phyloP scores from a whole-genome alignment of 2,113 vertebrate genomes.

The Sebastes fasciatus region DNA sequence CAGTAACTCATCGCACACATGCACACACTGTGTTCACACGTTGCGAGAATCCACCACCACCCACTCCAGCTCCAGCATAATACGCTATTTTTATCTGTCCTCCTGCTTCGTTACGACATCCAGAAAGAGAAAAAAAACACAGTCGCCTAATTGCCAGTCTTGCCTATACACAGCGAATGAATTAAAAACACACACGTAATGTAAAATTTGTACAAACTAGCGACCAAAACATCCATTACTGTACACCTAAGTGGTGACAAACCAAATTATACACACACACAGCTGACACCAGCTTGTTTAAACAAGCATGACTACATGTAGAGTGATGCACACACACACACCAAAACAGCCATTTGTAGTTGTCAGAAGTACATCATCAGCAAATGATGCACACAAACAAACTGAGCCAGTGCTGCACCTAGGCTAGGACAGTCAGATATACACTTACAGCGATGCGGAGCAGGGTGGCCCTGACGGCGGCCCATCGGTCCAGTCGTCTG shows the following conservation, averaged over 20 bases:
- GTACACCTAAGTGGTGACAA: constrained; percentile 6
- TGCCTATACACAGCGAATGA: not conserved
- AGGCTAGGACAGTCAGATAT: not conserved
- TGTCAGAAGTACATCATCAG: constrained; percentile 13
- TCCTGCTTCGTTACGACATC: constrained; percentile 15
- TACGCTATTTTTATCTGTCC: constrained; percentile 47
- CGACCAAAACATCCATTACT: constrained; percentile 55
- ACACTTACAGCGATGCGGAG: constrained; percentile 93
- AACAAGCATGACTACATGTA: constrained; percentile 28
- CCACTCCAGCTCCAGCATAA: constrained; percentile 32
- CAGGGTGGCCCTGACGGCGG: constrained; percentile 94
- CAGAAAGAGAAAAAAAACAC: constrained; percentile 1
- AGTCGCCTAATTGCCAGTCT: constrained; percentile 11
- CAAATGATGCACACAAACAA: constrained; percentile 12
- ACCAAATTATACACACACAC: constrained; percentile 57
- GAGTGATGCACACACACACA: constrained; percentile 5
- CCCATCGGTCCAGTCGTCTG: constrained; percentile 98
- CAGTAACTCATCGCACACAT: not conserved
- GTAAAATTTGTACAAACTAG: not conserved
- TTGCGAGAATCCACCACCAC: constrained; percentile 32
- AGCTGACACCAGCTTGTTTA: constrained; percentile 60
- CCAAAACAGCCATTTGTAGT: constrained; percentile 44
- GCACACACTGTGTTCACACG: not conserved
- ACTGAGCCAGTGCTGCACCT: not conserved
- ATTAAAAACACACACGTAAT: not conserved